Base-by-base conservation (phyloP, 2,113 vertebrate species). In the Heteronetta atricapilla region DNA sequence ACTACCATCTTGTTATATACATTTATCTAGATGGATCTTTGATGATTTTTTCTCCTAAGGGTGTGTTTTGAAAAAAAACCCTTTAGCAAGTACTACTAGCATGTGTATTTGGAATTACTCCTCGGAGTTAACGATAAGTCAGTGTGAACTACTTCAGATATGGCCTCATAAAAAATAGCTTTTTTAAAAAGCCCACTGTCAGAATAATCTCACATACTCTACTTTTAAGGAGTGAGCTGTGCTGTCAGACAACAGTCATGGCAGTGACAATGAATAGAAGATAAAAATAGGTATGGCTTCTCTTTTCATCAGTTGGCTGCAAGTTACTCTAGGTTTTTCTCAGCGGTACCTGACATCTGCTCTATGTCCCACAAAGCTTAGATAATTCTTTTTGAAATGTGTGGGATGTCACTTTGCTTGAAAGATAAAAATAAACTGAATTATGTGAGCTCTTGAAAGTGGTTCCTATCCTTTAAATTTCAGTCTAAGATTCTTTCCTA, bases 281-380 rank as follows among this genome's bases (percentile, higher is more conserved):
- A 75, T 62, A 73, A 76, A 96, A 86, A 59, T 42, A 91, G 75
- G 56, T 14, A 36, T 78, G 36, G 14, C 26, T 90, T 83, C 22
- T 84, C 28, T 64, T 76, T 74, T 77, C 40, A 50, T 90, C 79
- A 81, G 16, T 59, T 59, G 52, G 44, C 90, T 89, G 19, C 17
- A 67, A 84, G 55, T 46, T 42, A 5, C 40, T 66, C 79, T 34
- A 86, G 33, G 31, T 25, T 85, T 93, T 89, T 94, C 55, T 91
- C 63, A 85, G 48, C 55, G 46, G 46, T 76, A 60, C 12, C 68
- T 95, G 56, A 29, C 46, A 86, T 52, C 42, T 81, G 23, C 33
- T 76, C 5, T 56, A 68, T 56, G 23, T 18, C 42, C 36, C 21
- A 38, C 40, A 72, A 33, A 44, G 3, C 92, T 75, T 70, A 46